Evolutionary conservation across 2,113 vertebrate species (phyloP), one percentile per base, ranked within the genome.

Genomic region (Ptyas mucosa): DNA sequence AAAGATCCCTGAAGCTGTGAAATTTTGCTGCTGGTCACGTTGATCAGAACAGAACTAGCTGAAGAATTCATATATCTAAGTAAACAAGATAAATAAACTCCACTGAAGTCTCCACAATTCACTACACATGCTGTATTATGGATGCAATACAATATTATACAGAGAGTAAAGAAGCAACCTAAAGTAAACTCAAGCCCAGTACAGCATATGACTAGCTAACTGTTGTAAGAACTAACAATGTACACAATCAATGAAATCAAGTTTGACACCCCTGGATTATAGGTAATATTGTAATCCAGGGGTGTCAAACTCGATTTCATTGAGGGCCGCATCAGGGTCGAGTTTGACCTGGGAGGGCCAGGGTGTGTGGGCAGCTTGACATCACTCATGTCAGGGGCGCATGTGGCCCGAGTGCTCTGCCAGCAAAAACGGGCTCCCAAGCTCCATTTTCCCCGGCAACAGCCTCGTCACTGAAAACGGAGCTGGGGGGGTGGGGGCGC

Each of bases 131-230:
- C 43, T 54, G 51, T 18, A 9, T 23, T 34, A 34, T 5, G 18
- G n/a, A 85, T 75, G 89, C n/a, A 21, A 57, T 57, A 57, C 55
- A 57, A 7, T 57, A 57, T 57, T 23, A 57, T 23, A 57, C 55
- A 57, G 55, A 57, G 7, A 57, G 89, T 1, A 0, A 43, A 91
- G 89, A 93, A 88, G 94, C 93, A 95, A 90, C 53, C 95, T 91
- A 92, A 21, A 10, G 1, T 39, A 92, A 95, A 92, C 94, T 8
- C 0, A 57, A 94, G 94, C 94, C 92, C 93, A 91, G 58, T 61
- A 0, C 0, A 75, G 1, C 92, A 92, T 88, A 58, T 69, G 24
- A 89, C 93, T 91, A 85, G 46, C 64, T n/a, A 11, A 11, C 57
- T 55, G 53, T 91, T 10, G 18, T 57, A 87, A 91, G 93, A 18